Evolutionary conservation across 2,888 invertebrate genomes (phyloP), one percentile per base, ranked within the genome.

Genomic region (Halictus quadricinctus): DNA sequence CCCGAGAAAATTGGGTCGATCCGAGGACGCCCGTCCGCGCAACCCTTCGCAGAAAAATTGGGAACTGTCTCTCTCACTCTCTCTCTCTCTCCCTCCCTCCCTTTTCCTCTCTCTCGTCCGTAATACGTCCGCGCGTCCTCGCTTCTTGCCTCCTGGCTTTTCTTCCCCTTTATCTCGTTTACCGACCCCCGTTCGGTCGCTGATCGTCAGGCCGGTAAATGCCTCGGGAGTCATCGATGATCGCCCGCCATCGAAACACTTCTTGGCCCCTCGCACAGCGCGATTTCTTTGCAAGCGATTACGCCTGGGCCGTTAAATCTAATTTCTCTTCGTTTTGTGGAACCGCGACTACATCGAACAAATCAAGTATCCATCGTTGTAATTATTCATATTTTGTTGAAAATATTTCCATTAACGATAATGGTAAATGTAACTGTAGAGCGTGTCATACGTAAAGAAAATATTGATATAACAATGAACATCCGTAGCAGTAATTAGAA

Each of bases 1-100:
- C 21, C 66, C 60, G 80, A 60, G 85, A 69, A 87, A 88, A 88
- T 87, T 88, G 79, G 80, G 83, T 88, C 85, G 80, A 81, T 77
- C 69, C 77, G n/a, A 66, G 69, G 76, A 73, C 84, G 64, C 69
- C 29, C 72, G 76, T 78, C 80, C 78, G 29, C 78, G 29, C 72
- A 58, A 50, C 72, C 84, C 79, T 86, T 78, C 76, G 43, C 43
- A 12, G 13, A 81, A 78, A 85, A 83, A 81, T 87, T 76, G 58
- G 50, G 54, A 43, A 18, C 83, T 36, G 4, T 36, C 36, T 5
- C 36, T 36, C 36, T 3, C 36, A 2, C 4, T 36, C 36, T 3
- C 36, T 36, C 3, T 36, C 36, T 5, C 36, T 0, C 5, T 36
- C 36, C 4, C 36, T 5, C 36, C 36, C 36, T 36, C 36, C 5